Percentiles rank a stretch among this genome's conserved stretches.
phyloP scores from a whole-genome alignment of 2,888 invertebrate species.

The Lymantria dispar region DNA sequence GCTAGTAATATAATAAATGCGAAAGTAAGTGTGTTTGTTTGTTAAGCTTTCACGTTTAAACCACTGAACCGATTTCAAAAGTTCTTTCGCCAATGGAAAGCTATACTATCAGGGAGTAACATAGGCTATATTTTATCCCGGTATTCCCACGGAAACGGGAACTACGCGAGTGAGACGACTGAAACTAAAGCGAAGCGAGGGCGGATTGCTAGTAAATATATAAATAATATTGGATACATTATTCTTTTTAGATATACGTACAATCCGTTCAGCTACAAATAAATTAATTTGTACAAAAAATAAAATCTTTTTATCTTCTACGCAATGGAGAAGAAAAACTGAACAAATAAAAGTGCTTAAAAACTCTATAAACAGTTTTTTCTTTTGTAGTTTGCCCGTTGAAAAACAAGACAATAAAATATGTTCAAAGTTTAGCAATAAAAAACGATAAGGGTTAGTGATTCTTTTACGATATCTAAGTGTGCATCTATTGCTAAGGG shows the following conservation, averaged over 20 bases:
- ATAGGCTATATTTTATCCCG: no score
- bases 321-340: constrained; percentile 1
- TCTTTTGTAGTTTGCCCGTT: constrained; percentile 13
- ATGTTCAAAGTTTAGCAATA: constrained; percentile 32
- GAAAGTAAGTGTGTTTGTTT: no score
- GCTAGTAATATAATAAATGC: no score
- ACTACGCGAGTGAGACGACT: no score
- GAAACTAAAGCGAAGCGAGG: no score
- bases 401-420: constrained; percentile 26
- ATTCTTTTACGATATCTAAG: constrained; percentile 12
- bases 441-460: constrained; percentile 25
- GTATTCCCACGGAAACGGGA: no score
- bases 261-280: neutral
- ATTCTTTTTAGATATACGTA: neutral
- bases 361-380: constrained; percentile 2
- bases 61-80: no score
- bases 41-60: no score
- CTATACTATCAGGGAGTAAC: no score
- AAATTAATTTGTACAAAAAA: neutral
- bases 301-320: neutral
- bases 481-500: neutral
- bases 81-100: no score
- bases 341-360: constrained; percentile 1
- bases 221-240: neutral
- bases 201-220: no score